Base-by-base conservation (phyloP, 35 echinoderm and acorn worm genomes). In the Heliocidaris erythrogramma region DNA sequence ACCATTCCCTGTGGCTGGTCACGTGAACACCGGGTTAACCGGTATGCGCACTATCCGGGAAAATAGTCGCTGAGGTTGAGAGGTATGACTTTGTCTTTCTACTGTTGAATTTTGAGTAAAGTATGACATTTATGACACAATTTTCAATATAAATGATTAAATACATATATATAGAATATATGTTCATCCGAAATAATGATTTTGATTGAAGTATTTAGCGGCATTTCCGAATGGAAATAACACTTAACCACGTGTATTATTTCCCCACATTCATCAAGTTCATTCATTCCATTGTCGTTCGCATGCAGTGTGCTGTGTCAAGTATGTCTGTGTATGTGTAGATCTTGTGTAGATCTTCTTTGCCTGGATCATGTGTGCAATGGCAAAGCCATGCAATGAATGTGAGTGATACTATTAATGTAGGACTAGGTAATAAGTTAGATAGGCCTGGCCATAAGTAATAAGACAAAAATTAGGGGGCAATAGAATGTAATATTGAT, bases 11-110 rank as follows among this genome's bases (percentile, higher is more conserved):
- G 65, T n/a, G 7, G 65, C 65, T 78, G 65, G 65, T 78, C 65
- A 78, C 65, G 65, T 78, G 65, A 78, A n/a, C 65, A n/a, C 65
- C 65, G 65, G 65, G 65, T 78, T n/a, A 78, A 78, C 65, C 65
- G 65, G 65, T 78, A n/a, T 0, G n/a, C 65, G 65, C 65, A 78
- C 65, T 78, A 78, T 78, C 65, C 65, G 65, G 27, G 65, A 78
- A 42, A 78, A 78, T 78, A 27, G 65, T 78, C 65, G 65, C 65
- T 78, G 65, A 78, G 65, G 65, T 78, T 78, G 65, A 78, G 65
- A 78, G 65, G 65, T 78, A 78, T 78, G 65, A 78, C 65, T 78
- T 78, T 78, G 65, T 78, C 65, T 78, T n/a, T 78, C n/a, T 17
- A 21, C 7, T 21, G 18, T 7, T n/a, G 17, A 78, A 27, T 78